Base-by-base conservation (phyloP, 2,888 invertebrate genomes). In the Drosophila bunnanda region DNA sequence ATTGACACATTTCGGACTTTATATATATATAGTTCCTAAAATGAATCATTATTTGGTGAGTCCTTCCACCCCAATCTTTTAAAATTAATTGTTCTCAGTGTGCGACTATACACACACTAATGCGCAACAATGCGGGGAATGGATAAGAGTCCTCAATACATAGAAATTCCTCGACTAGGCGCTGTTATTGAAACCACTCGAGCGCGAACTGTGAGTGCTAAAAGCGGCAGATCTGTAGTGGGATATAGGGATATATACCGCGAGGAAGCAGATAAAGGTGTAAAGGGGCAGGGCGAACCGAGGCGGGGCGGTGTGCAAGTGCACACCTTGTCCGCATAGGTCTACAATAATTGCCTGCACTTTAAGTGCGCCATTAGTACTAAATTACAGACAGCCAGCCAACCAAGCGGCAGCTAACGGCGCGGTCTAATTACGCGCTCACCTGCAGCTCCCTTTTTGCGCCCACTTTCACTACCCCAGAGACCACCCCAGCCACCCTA, bases 351-450 rank as follows among this genome's bases (percentile, higher is more conserved):
- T 83, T 83, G 83, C 88, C 85, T 67, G 82, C 75, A 76, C 82
- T 83, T 82, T 87, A 83, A 87, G 83, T 83, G 85, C 71, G 73
- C 83, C 83, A 83, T 83, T 87, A 83, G 83, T 87, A 87, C 85
- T 87, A 84, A 83, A 83, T 83, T 83, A 84, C 83, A 87, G 83
- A 79, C 82, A 82, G 64, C 79, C 59, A 52, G 54, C 61, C 80
- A 64, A 68, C 82, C 73, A 74, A 53, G 71, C 72, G 38, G 44
- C 66, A 75, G 72, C 78, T 77, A 80, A 86, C 82, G 61, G 77
- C 76, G 77, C 73, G 88, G 88, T 88, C 88, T 87, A 83, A 87
- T 83, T 83, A 83, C 84, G 77, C 82, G 85, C 81, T 77, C 69
- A 78, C 76, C 81, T 86, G 75, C 69, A 64, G 72, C 68, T 50